Percentiles rank a stretch among this genome's conserved stretches.
Conservation (phyloP, 1,140 invertebrate species). For the Drosophila setifemur region DNA sequence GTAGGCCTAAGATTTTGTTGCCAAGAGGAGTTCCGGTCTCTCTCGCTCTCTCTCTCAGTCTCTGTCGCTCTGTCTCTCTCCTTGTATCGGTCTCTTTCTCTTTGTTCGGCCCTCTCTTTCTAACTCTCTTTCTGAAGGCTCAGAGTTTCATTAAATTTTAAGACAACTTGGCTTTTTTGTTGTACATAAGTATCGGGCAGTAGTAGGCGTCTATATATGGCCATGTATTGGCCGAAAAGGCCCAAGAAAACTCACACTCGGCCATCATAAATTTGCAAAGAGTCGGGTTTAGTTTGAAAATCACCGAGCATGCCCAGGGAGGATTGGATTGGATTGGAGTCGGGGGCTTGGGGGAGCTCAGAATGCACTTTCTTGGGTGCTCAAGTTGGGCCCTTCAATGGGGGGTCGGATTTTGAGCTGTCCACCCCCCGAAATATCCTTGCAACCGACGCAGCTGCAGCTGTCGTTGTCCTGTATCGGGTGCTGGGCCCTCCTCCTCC, state of each 20-base stretch:
- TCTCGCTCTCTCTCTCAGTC: constrained; percentile 12
- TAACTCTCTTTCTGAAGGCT: constrained; percentile 4
- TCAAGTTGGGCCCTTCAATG: constrained; percentile 29
- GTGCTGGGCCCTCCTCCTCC: constrained; percentile 8
- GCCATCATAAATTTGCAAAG: constrained; percentile 46
- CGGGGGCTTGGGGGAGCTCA: neutral
- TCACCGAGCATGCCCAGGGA: constrained; percentile 23
- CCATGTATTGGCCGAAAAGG: constrained; percentile 66
- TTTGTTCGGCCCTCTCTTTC: neutral
- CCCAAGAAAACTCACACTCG: constrained; percentile 75
- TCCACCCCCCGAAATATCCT: neutral
- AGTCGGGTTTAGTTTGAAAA: constrained; percentile 34
- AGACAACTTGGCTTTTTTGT: constrained; percentile 73
- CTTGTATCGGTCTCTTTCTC: neutral
- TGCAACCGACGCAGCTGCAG: constrained; percentile 38
- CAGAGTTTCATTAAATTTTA: constrained; percentile 77
- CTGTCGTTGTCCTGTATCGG: constrained; percentile 49
- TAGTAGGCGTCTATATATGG: constrained; percentile 23
- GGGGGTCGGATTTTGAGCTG: constrained; percentile 16
- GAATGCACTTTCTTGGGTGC: constrained; percentile 35
- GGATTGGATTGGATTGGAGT: neutral
- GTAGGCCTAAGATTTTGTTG: constrained; percentile 42
- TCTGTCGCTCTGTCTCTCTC: neutral
- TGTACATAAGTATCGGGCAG: constrained; percentile 39
- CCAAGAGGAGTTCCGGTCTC: constrained; percentile 32